Evolutionary conservation across 2,888 invertebrate genomes (phyloP).

Genomic region (Scaptomyza flava): DNA sequence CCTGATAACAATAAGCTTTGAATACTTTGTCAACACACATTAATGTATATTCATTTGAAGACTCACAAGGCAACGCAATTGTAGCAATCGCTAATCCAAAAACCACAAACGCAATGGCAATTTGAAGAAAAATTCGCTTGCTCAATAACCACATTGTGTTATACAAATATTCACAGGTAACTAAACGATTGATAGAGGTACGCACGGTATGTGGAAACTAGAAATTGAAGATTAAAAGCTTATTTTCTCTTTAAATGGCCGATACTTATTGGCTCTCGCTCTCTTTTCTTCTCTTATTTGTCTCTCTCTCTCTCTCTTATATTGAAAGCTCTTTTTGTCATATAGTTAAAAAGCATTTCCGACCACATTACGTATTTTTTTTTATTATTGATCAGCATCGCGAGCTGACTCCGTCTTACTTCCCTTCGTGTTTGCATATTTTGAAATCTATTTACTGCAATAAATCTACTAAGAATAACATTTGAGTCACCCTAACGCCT

Average conservation of each 20-base stretch:
- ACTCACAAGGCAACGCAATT: neutral
- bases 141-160: slow-evolving; percentile 19
- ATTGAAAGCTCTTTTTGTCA: neutral
- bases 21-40: too few species aligned
- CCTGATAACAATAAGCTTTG: slow-evolving; percentile 3
- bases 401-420: too few species aligned
- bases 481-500: too few species aligned
- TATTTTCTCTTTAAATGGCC: slow-evolving; percentile 2
- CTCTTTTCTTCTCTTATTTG: neutral
- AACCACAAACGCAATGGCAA: slow-evolving; percentile 27
- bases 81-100: slow-evolving; percentile 27
- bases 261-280: too few species aligned
- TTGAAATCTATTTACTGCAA: too few species aligned
- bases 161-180: slow-evolving; percentile 10
- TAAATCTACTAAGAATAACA: too few species aligned
- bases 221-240: neutral
- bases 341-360: too few species aligned
- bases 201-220: neutral
- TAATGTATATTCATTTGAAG: neutral
- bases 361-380: too few species aligned
- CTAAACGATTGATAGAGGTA: slow-evolving; percentile 19
- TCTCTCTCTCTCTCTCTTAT: neutral
- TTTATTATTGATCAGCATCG: too few species aligned
- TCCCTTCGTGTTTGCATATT: too few species aligned
- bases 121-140: slow-evolving; percentile 22